Evolutionary conservation across 2,797 vertebrate genomes (phyloP), one percentile per base, ranked within the genome.

Genomic region (Mus spretus): DNA sequence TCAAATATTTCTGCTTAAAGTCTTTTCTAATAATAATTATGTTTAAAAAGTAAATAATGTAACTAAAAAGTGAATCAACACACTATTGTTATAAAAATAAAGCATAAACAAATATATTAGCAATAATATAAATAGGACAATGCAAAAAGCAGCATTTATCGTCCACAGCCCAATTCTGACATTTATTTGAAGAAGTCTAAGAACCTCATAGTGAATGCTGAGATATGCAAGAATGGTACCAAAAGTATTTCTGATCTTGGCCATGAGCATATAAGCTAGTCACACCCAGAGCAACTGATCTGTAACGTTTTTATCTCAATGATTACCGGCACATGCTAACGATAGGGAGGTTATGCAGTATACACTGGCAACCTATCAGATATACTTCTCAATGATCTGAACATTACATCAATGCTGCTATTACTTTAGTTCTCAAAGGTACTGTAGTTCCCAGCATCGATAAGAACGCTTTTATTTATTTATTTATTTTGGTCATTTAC

Each of bases 1-100:
- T 91, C 87, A 94, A 97, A 93, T 61, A 90, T 47, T 94, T 91
- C 78, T 75, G 75, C 63, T 79, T 94, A 81, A 55, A 79, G n/a
- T 78, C 26, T 53, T 94, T 86, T 26, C 28, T 53, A 78, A 19
- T 61, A 95, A 89, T 88, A 93, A 81, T 9, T 86, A 78, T 47
- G 14, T 50, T 91, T 94, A 94, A 84, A 3, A 95, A 91, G 8
- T 44, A 57, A 85, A 28, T 57, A 59, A 92, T 83, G 31, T 44
- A 94, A 50, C 55, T 81, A 13, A 95, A 91, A 37, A 93, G 70
- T 84, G 53, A 96, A 34, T 14, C 20, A 93, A 59, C n/a, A 93
- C 28, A 90, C 65, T 80, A 65, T 83, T n/a, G 83, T 83, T 83
- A 40, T 79, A 92, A 34, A 80, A 75, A 40, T 79, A 92, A 79